Evolutionary conservation across 2,888 invertebrate genomes (phyloP).

Genomic region (Cyclophora punctaria): DNA sequence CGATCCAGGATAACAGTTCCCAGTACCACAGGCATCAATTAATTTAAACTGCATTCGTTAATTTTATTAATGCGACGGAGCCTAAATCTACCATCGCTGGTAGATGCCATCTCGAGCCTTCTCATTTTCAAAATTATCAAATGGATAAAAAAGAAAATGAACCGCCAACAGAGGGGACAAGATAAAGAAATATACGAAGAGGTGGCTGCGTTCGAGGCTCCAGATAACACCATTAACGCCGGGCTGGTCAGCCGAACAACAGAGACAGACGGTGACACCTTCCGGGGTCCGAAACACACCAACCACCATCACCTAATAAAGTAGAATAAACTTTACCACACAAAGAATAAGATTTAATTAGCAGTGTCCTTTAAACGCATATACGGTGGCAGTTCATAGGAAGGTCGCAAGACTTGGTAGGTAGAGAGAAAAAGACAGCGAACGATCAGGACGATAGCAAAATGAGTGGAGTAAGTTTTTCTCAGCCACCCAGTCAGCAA

Average conservation of each 20-base stretch:
- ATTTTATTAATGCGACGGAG: conserved; percentile 67
- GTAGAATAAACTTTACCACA: conserved; percentile 16
- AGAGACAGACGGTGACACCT: conserved; percentile 49
- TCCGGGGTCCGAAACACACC: conserved; percentile 18
- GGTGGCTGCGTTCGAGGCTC: conserved; percentile 70
- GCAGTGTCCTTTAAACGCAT: not conserved
- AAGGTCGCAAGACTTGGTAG: conserved; percentile 15
- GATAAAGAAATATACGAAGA: conserved; percentile 74
- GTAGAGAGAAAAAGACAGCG: conserved; percentile 52
- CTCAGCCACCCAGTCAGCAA: conserved; percentile 75
- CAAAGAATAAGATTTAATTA: conserved; percentile 12
- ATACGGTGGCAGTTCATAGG: conserved; percentile 13
- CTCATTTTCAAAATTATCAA: conserved; percentile 75
- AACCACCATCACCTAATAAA: conserved; percentile 1
- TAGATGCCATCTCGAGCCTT: conserved; percentile 65
- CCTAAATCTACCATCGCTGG: conserved; percentile 65
- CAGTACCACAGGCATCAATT: conserved; percentile 55
- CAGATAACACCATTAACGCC: conserved; percentile 75
- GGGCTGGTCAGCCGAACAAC: conserved; percentile 59
- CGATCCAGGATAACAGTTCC: conserved; percentile 61
- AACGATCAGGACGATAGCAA: conserved; percentile 66
- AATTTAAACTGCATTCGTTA: conserved; percentile 70
- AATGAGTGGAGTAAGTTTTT: conserved; percentile 75
- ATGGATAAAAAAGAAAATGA: conserved; percentile 65
- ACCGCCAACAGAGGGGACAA: conserved; percentile 69